Evolutionary conservation across 2,797 vertebrate genomes (phyloP), one percentile per base, ranked within the genome.

Genomic region (Tenualosa ilisha): DNA sequence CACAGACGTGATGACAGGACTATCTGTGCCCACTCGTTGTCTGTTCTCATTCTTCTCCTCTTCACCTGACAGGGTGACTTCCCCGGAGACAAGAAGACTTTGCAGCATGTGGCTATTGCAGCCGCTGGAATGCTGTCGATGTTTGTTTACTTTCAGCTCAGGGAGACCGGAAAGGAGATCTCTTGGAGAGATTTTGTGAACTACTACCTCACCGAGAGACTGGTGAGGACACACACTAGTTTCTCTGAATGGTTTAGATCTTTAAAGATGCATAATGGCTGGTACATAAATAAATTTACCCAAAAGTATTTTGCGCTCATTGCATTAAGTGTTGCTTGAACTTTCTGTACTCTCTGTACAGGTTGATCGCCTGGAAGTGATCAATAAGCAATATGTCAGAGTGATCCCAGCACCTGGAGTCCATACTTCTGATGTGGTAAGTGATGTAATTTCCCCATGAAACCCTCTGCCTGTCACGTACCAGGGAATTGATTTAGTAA

Each of bases 161-260:
- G 90, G 87, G 95, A 96, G 82, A 89, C 91, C 0, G 95, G 95
- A 63, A 92, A 89, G 88, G 95, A 97, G 91, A 95, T 97, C 90
- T 95, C 91, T 81, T 96, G 96, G 96, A 95, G 93, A 87, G 95
- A 96, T 81, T 97, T 96, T 87, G 94, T 96, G 3, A 91, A 95
- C 54, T 85, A 90, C 84, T 97, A 95, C 90, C 86, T 97, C 88
- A 94, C 90, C 61, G 93, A 91, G 87, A 95, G 95, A 84, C 85
- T 96, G 95, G 96, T 96, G 89, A 94, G 96, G 87, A 8, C 20
- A 1, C 46, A 37, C 13, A 31, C 31, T 31, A 20, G 3, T 20
- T 40, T 20, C 1, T 79, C 43, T 79, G 43, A 17, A 20, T 40
- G 17, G 31, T 12, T 65, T 65, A 9, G 11, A 65, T 65, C 24